phyloP scores from a whole-genome alignment of 2,797 vertebrate species.

The Micromesistius poutassou region DNA sequence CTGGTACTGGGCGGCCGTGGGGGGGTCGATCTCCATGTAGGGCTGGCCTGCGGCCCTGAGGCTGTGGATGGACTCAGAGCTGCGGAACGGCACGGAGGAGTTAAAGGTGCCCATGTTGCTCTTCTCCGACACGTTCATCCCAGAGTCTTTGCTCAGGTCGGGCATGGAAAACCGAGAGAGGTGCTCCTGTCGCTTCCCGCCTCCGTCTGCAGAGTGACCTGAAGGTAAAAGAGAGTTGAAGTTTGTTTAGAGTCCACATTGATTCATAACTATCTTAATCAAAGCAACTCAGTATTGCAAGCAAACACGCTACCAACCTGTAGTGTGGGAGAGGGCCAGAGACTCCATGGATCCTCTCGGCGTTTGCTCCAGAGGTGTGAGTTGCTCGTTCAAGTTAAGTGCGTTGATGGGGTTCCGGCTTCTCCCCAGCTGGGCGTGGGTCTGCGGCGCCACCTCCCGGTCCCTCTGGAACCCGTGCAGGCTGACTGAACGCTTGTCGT shows the following conservation, averaged over 20 bases:
- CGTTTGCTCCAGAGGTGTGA: constrained; percentile 89
- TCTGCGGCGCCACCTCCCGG: constrained; percentile 61
- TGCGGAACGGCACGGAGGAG: constrained; percentile 89
- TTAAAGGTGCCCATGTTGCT: constrained; percentile 91
- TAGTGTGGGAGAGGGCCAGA: constrained; percentile 86
- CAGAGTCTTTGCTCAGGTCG: constrained; percentile 97
- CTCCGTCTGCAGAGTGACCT: constrained; percentile 89
- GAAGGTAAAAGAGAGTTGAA: not conserved
- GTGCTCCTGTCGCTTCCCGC: constrained; percentile 88
- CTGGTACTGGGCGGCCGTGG: constrained; percentile 77
- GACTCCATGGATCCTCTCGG: constrained; percentile 95
- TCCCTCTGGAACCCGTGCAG: constrained; percentile 89
- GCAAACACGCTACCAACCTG: constrained; percentile 72
- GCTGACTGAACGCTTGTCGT: constrained; percentile 86
- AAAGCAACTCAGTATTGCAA: not conserved
- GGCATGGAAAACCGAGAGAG: constrained; percentile 98
- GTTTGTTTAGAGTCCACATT: not conserved
- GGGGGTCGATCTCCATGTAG: constrained; percentile 86
- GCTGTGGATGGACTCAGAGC: constrained; percentile 91
- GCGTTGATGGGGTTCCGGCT: constrained; percentile 91
- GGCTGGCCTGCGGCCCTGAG: constrained; percentile 78
- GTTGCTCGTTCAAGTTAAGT: constrained; percentile 87
- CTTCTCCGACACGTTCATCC: constrained; percentile 94
- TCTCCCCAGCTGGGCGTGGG: constrained; percentile 81
- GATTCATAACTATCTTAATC: not conserved